Conservation (phyloP, 2,113 vertebrate genomes). For the Copsychus sechellarum region DNA sequence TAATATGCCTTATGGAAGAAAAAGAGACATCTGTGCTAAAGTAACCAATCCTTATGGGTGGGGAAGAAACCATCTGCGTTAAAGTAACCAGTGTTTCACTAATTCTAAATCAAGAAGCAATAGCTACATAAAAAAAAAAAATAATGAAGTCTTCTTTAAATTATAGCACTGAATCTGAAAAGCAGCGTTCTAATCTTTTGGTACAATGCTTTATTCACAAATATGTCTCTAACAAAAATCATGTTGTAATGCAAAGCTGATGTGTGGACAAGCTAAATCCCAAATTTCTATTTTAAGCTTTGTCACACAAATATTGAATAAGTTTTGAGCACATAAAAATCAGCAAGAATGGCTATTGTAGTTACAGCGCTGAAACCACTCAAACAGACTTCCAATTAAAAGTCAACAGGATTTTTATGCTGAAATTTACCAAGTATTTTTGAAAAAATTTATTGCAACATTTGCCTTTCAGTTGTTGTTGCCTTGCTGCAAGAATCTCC, state of each 20-base stretch:
- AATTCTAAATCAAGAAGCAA: slow-evolving; percentile 17
- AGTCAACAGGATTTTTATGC: background rate
- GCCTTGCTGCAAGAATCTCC: background rate
- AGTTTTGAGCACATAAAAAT: background rate
- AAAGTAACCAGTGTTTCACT: slow-evolving; percentile 25
- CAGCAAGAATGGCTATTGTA: background rate
- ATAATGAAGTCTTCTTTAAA: slow-evolving; percentile 31
- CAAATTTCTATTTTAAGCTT: slow-evolving; percentile 17
- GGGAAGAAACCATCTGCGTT: slow-evolving; percentile 18
- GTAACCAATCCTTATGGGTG: slow-evolving; percentile 29
- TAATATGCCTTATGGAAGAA: slow-evolving; percentile 34
- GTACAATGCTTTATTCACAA: slow-evolving; percentile 45
- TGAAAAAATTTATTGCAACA: background rate
- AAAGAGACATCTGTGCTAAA: slow-evolving; percentile 48
- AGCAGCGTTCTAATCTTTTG: slow-evolving; percentile 20
- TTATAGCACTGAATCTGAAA: slow-evolving; percentile 27
- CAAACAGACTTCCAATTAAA: background rate
- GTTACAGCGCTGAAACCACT: background rate
- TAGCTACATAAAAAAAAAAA: slow-evolving; percentile 13
- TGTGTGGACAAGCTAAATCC: slow-evolving; percentile 12
- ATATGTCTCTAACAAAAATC: slow-evolving; percentile 18
- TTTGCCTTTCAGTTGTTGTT: background rate
- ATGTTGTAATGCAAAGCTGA: slow-evolving; percentile 44
- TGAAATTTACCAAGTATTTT: slow-evolving; percentile 8
- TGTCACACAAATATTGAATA: background rate